A percentile compares a stretch with the other conserved stretches of the same genome.
Evolutionary conservation across 2,797 vertebrate genomes (phyloP).

Genomic region (Sebastes oblongus): DNA sequence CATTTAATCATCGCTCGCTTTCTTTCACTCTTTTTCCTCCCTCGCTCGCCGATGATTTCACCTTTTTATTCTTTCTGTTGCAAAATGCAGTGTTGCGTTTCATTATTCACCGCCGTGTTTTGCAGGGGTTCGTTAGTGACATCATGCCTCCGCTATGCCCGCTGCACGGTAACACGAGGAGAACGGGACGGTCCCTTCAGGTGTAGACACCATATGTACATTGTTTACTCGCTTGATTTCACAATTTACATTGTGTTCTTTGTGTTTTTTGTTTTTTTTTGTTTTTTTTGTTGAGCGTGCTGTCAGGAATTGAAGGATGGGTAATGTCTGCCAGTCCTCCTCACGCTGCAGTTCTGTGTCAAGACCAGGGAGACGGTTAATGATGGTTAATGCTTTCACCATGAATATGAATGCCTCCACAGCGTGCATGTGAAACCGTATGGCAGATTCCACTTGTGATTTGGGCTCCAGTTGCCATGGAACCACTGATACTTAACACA

Average conservation of each 20-base stretch:
- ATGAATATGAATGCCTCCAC: slow-evolving; percentile 60
- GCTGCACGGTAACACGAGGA: slow-evolving; percentile 63
- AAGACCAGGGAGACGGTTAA: slow-evolving; percentile 62
- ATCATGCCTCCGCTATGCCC: slow-evolving; percentile 88
- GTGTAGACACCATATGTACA: slow-evolving; percentile 88
- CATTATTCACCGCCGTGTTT: slow-evolving; percentile 93
- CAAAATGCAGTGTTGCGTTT: slow-evolving; percentile 96
- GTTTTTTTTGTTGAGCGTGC: slow-evolving; percentile 16
- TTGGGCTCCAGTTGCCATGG: slow-evolving; percentile 34
- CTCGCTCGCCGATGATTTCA: slow-evolving; percentile 93
- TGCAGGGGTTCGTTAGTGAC: slow-evolving; percentile 92
- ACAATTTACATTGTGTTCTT: slow-evolving; percentile 88
- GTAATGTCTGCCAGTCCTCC: slow-evolving; percentile 37
- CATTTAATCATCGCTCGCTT: slow-evolving; percentile 99
- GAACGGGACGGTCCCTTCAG: slow-evolving; percentile 86
- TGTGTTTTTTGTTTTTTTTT: slow-evolving; percentile 83
- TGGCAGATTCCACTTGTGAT: slow-evolving; percentile 33
- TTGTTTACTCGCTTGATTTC: slow-evolving; percentile 91
- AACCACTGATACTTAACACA: background rate
- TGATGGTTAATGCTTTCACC: slow-evolving; percentile 63
- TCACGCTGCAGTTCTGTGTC: slow-evolving; percentile 51
- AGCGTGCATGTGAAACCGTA: slow-evolving; percentile 35
- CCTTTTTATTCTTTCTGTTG: slow-evolving; percentile 94
- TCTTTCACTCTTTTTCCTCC: slow-evolving; percentile 88
- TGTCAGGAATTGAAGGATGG: slow-evolving; percentile 55